A percentile compares a stretch with the other conserved stretches of the same genome.
Evolutionary conservation across 2,797 vertebrate genomes (phyloP).

Genomic region (Enteromius fasciolatus): DNA sequence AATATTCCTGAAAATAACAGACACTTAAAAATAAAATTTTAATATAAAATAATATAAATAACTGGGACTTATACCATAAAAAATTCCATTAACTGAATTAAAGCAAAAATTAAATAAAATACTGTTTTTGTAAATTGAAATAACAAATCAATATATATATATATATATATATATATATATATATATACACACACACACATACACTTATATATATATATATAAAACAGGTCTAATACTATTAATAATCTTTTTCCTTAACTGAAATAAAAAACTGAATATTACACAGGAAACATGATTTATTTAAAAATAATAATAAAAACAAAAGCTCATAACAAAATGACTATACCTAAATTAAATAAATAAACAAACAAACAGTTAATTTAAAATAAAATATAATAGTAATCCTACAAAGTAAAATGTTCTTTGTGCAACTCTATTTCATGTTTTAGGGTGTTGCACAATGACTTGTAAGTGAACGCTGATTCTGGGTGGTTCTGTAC

Average conservation of each 20-base stretch:
- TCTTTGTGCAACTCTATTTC: background rate
- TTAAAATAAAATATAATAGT: background rate
- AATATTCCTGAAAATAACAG: background rate
- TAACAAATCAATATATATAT: no score
- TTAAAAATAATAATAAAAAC: background rate
- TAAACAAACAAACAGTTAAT: background rate
- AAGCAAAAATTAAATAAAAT: no score
- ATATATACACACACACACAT: no score
- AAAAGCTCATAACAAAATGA: background rate
- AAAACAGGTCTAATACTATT: no score
- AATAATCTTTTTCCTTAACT: no score
- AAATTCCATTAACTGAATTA: background rate
- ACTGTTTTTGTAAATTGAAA: no score
- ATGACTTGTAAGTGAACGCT: background rate
- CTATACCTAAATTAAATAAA: background rate
- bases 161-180: no score
- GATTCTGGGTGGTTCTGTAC: background rate
- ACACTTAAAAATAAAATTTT: background rate
- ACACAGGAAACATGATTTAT: background rate
- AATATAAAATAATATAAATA: background rate
- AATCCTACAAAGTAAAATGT: background rate
- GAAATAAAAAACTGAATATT: background rate
- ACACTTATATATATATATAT: no score
- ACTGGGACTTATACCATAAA: background rate
- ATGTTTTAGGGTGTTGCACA: background rate